phyloP scores from a whole-genome alignment of 2,888 invertebrate species.

The Nebria brevicollis region DNA sequence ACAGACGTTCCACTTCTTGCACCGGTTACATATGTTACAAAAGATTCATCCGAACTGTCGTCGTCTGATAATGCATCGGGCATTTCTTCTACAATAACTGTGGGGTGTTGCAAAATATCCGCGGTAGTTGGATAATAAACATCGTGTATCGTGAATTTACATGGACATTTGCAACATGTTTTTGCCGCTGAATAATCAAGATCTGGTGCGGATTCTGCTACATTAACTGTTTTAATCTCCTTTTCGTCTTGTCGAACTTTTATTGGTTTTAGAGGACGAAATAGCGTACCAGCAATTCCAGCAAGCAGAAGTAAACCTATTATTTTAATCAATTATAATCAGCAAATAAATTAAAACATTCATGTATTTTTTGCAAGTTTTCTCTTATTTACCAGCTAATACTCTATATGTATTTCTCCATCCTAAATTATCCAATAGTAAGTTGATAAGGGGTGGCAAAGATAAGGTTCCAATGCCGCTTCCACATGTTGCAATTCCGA shows the following conservation, averaged over 20 bases:
- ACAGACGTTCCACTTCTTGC: background rate
- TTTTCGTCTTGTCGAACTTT: slow-evolving; percentile 29
- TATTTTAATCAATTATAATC: background rate
- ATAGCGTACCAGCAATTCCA: slow-evolving; percentile 52
- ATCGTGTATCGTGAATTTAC: slow-evolving; percentile 21
- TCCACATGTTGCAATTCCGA: slow-evolving; percentile 95
- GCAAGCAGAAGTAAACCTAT: slow-evolving; percentile 21
- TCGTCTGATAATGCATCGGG: background rate
- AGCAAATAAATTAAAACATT: background rate
- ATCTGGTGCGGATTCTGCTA: slow-evolving; percentile 26
- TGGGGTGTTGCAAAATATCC: slow-evolving; percentile 26
- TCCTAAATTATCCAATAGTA: background rate
- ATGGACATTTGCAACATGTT: background rate
- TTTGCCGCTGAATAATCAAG: background rate
- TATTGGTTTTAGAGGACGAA: slow-evolving; percentile 54
- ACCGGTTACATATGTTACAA: slow-evolving; percentile 9
- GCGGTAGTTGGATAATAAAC: slow-evolving; percentile 39
- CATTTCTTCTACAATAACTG: slow-evolving; percentile 27
- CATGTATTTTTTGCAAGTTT: background rate
- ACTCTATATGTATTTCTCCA: slow-evolving; percentile 35
- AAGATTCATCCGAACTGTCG: slow-evolving; percentile 13
- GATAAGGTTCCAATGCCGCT: slow-evolving; percentile 94
- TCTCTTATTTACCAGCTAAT: slow-evolving; percentile 19
- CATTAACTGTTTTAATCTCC: slow-evolving; percentile 27
- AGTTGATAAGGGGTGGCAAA: slow-evolving; percentile 72